phyloP scores from a whole-genome alignment of 2,113 vertebrate genomes.

The Cavia aperea region DNA sequence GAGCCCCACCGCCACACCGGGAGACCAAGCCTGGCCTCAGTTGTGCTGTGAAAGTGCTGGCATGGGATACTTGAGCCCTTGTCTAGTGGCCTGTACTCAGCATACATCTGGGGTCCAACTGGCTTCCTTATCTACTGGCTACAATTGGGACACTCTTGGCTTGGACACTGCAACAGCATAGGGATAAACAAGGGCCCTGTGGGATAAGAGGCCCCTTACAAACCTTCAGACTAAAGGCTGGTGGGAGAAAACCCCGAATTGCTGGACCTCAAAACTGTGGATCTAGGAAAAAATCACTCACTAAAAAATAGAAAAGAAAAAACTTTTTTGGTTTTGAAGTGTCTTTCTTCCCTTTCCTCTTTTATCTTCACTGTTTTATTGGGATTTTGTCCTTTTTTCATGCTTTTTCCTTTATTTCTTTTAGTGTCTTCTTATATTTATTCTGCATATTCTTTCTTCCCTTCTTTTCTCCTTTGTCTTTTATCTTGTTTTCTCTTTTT shows the following conservation, averaged over 20 bases:
- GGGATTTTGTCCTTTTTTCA: background rate
- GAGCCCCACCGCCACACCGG: too few relatives aligned
- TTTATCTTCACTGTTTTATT: background rate
- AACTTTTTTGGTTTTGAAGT: background rate
- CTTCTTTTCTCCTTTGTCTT: background rate
- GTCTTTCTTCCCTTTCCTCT: background rate
- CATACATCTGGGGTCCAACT: background rate
- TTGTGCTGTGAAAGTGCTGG: background rate
- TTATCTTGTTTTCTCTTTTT: background rate
- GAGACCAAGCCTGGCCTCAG: background rate
- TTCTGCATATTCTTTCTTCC: background rate
- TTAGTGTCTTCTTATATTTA: background rate
- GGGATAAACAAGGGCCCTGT: background rate
- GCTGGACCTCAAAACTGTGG: background rate
- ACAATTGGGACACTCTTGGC: too few relatives aligned
- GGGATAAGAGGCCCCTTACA: background rate
- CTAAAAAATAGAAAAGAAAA: background rate
- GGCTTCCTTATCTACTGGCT: background rate
- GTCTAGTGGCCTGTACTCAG: background rate
- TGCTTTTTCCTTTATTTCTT: background rate
- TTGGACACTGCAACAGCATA: background rate
- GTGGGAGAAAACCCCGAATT: background rate
- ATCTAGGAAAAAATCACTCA: background rate
- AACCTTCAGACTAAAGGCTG: background rate
- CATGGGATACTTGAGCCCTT: background rate